Evolutionary conservation across 2,113 vertebrate genomes (phyloP).

Genomic region (Ahaetulla prasina): DNA sequence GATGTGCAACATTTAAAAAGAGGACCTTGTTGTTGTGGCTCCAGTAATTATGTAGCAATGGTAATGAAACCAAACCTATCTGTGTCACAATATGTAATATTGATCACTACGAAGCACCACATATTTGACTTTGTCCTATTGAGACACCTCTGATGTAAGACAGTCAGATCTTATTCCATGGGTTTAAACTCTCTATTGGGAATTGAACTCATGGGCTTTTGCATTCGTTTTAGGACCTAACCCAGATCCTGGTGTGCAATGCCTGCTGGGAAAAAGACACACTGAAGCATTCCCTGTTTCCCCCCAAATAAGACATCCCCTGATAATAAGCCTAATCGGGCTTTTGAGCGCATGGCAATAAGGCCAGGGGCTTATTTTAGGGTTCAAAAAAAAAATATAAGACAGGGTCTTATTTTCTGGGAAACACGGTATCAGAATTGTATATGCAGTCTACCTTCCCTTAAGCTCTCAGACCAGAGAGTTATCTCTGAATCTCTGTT

Average conservation of each 20-base stretch:
- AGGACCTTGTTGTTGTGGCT: not conserved
- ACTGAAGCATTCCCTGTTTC: too few species aligned
- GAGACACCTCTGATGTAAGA: not conserved
- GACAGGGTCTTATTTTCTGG: too few species aligned
- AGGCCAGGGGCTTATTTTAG: too few species aligned
- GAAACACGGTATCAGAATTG: not conserved
- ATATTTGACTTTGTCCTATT: not conserved
- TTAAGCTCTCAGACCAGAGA: not conserved
- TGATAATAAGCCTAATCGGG: too few species aligned
- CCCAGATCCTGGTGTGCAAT: not conserved
- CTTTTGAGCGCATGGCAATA: too few species aligned
- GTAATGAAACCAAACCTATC: not conserved
- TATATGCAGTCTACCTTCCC: not conserved
- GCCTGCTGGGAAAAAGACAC: not conserved
- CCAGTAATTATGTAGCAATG: not conserved
- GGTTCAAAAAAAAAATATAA: too few species aligned
- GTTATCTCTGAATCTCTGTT: not conserved
- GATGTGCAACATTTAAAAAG: not conserved
- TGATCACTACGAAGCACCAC: not conserved
- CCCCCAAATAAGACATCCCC: too few species aligned
- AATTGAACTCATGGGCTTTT: not conserved
- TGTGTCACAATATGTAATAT: not conserved
- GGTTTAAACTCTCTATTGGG: not conserved
- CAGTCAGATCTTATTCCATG: not conserved
- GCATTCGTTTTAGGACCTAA: not conserved